A percentile compares a stretch with the other conserved stretches of the same genome.
Conservation (phyloP, 2,113 vertebrate species). For the Ailurus styani region DNA sequence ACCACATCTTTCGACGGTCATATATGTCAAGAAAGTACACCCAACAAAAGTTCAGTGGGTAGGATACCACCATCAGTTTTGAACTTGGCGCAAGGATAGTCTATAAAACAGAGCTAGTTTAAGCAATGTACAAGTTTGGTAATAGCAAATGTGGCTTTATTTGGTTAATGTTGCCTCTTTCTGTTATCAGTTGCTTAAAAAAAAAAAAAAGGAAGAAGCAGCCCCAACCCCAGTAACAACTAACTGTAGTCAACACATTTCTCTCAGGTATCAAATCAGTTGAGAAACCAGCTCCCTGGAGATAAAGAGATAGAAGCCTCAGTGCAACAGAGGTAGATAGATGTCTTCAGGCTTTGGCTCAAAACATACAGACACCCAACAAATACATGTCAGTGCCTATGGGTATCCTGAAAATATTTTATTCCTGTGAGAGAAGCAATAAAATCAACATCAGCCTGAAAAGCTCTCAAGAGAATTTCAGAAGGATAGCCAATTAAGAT, state of each 20-base stretch:
- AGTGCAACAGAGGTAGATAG: background rate
- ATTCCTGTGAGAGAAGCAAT: constrained; percentile 10
- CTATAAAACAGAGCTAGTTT: background rate
- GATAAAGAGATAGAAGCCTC: background rate
- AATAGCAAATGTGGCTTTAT: background rate
- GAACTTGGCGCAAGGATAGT: background rate
- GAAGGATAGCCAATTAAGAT: background rate
- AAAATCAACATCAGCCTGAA: background rate
- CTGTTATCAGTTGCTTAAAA: background rate
- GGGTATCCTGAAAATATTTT: background rate
- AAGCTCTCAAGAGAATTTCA: constrained; percentile 1
- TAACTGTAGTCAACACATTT: background rate
- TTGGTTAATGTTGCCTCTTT: background rate
- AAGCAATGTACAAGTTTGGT: background rate
- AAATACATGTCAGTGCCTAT: background rate
- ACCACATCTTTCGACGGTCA: background rate
- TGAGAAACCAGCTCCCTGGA: background rate
- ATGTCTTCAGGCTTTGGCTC: background rate
- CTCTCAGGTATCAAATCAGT: background rate
- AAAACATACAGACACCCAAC: background rate
- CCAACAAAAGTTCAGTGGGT: background rate
- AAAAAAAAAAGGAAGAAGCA: background rate
- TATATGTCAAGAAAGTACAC: background rate
- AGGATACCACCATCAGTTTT: background rate
- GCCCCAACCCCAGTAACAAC: background rate